Base-by-base conservation (phyloP, 2,797 vertebrate species). In the Lepilemur ruficaudatus region DNA sequence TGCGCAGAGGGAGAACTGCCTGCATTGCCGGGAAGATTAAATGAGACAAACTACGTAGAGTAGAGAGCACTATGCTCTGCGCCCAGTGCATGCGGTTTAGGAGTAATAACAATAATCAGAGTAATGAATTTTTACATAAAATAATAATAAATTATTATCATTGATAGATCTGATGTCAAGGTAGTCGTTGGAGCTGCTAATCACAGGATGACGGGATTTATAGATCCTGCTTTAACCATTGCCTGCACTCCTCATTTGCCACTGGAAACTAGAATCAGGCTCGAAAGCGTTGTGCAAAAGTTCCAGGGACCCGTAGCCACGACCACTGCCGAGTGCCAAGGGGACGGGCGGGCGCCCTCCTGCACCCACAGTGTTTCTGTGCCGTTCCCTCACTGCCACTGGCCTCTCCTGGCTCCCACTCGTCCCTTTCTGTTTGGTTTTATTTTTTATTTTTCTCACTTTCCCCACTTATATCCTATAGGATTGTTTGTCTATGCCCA, bases 271-370 rank as follows among this genome's bases (percentile, higher is more conserved):
- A 52, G 6, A 80, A 14, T 52, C 48, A 50, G 65, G 22, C 28
- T 50, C 15, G 0, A 3, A 73, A 75, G 0, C 5, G 1, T 50
- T 65, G 4, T 20, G 23, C 50, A 41, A 43, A 57, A 61, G 6
- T 15, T 32, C 43, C 20, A 41, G 50, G 52, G 15, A 12, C 17
- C 25, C 20, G 5, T 11, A 32, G 12, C 14, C 2, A 7, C 0
- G 59, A 76, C 2, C 5, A 0, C 23, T 46, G 25, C 20, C 30
- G 25, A 22, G 11, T 12, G 38, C 12, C 46, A 61, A 75, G 10
- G 12, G 10, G 10, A 28, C 0, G 1, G 23, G 25, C 4, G 48
- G 30, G 23, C 52, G 0, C 59, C 10, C 20, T 20, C 3, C 3
- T 20, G 48, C 12, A 1, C 7, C 38, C 38, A 38, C 8, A 57